Evolutionary conservation across 2,113 vertebrate genomes (phyloP), one percentile per base, ranked within the genome.

Genomic region (Ochotona princeps): DNA sequence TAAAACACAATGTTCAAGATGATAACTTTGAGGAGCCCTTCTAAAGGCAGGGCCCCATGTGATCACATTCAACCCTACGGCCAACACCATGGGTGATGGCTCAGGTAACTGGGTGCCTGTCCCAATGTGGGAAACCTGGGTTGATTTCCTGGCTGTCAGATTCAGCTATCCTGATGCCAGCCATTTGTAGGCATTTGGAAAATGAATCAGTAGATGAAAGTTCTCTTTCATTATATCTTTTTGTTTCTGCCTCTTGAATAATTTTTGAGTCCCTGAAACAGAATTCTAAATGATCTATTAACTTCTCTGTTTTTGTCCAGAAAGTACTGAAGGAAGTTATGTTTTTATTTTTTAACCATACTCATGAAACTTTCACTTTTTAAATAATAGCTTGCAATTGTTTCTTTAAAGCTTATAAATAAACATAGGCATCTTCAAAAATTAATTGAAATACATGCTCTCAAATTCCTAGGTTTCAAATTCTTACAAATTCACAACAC

Each of bases 331-430:
- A 93, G 32, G n/a, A 70, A 91, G 3, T 32, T 79, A n/a, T n/a
- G 35, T 13, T 72, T 84, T 63, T 76, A 35, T 63, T 72, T 72
- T 93, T 87, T 90, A 14, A 51, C 49, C 69, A 44, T 91, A 66
- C 80, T 47, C 75, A 1, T 65, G 11, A 38, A 84, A 81, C 83
- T 11, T 4, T 93, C 72, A 28, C 11, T 85, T 86, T 89, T 35
- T 89, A 82, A 44, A 86, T 49, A 83, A 83, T 65, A 49, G 1
- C 81, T 91, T 67, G 0, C 63, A 82, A 88, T 73, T 44, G 20
- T 86, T 76, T 38, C 81, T 91, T 90, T 76, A 92, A 88, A 60
- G 20, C 7, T 90, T 57, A 18, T 57, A 57, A 57, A 18, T 57
- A 57, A 57, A 57, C 18, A 18, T 13, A 20, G 17, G 54, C 14